A percentile compares a stretch with the other conserved stretches of the same genome.
These are phyloP conservation scores for Chrysogorgia sp. DNA, from an alignment of 92 coral and sea anemone species.

Conservation along the genomic window DNA sequence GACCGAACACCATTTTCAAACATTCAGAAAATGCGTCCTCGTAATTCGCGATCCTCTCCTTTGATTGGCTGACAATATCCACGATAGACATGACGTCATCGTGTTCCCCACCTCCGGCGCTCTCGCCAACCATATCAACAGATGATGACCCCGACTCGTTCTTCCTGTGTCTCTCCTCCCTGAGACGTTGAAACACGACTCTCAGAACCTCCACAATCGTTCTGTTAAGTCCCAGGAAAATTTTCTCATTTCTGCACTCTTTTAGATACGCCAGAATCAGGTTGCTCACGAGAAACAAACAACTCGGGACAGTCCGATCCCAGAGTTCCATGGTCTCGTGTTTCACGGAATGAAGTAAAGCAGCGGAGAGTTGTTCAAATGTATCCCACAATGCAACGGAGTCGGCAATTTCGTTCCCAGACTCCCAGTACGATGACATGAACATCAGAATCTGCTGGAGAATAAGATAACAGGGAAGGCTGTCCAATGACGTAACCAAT, in stretches of 20 bases:
- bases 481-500: background rate
- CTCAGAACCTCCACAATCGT: constrained; percentile 2
- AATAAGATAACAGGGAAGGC: constrained; percentile 19
- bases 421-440: constrained; percentile 12
- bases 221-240: background rate
- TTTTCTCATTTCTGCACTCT: background rate
- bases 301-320: constrained; percentile 18
- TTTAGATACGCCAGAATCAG: background rate
- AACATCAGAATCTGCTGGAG: constrained; percentile 32
- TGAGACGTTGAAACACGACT: background rate
- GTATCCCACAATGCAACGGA: background rate
- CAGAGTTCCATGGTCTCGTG: background rate
- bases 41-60: background rate
- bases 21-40: background rate
- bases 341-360: background rate
- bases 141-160: background rate
- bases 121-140: background rate
- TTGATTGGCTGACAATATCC: background rate
- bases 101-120: background rate
- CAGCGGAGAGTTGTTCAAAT: background rate
- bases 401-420: constrained; percentile 1
- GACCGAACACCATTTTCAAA: constrained; percentile 14
- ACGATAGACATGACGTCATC: background rate
- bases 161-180: background rate
- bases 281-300: constrained; percentile 1